phyloP scores from a whole-genome alignment of 1,140 invertebrate species.

The Chelonus insularis region DNA sequence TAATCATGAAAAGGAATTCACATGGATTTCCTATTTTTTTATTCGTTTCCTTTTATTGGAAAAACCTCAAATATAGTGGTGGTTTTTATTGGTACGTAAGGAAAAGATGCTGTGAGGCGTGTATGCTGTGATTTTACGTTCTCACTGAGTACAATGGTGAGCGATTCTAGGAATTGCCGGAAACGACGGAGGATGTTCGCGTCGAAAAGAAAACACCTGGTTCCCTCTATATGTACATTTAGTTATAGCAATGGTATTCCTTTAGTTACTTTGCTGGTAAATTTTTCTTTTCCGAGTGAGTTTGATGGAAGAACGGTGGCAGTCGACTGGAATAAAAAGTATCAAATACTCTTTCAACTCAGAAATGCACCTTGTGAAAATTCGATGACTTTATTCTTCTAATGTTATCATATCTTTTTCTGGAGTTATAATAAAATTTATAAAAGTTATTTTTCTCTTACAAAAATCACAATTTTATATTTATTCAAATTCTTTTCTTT shows the following conservation, averaged over 20 bases:
- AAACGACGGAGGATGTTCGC: conserved; percentile 18
- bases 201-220: conserved; percentile 20
- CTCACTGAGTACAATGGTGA: conserved; percentile 23
- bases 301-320: not conserved
- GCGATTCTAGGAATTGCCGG: conserved; percentile 28
- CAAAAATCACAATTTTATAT: too few relatives aligned
- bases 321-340: not conserved
- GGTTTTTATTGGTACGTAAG: conserved; percentile 14
- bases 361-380: too few relatives aligned
- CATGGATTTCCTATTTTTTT: not conserved
- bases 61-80: not conserved
- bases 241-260: not conserved
- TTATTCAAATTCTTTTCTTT: too few relatives aligned
- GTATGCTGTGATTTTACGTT: conserved; percentile 25
- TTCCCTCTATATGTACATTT: not conserved
- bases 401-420: too few relatives aligned
- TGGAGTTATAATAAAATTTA: too few relatives aligned
- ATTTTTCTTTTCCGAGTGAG: conserved; percentile 1
- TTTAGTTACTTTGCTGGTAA: not conserved
- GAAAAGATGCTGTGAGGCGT: conserved; percentile 17
- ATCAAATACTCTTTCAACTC: too few relatives aligned
- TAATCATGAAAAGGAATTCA: not conserved
- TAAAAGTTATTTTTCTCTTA: too few relatives aligned
- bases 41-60: not conserved
- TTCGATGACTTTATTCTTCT: too few relatives aligned